Evolutionary conservation across 2,797 vertebrate genomes (phyloP), one percentile per base, ranked within the genome.

Genomic region (Coreius guichenoti): DNA sequence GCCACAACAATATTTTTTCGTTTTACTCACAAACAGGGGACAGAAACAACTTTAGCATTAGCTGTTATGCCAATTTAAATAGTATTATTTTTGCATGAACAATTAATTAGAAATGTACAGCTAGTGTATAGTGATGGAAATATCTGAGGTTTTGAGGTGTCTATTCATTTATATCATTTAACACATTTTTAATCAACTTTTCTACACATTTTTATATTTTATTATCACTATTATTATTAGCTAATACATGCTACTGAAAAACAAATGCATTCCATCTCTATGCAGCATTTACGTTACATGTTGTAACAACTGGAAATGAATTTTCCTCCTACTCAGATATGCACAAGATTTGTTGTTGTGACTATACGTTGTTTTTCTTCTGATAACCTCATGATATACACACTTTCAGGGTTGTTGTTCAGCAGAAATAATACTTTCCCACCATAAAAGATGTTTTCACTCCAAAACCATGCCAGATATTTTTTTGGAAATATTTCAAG

Each of bases 401-500:
- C 33, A 78, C 82, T 43, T 70, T 70, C 49, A 70, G 8, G 61
- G 26, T 29, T 63, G 61, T 29, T 63, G 14, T 31, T 65, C 14
- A 70, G 36, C 36, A 74, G 36, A 63, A 82, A 73, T 84, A 77
- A 26, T 56, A 45, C 76, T 68, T 87, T 58, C 11, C 49, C 76
- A 79, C 23, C 39, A 79, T 47, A 47, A 72, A 85, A 85, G 0
- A 72, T 69, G 47, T 39, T n/a, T 84, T 81, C 16, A 19, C 39
- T 81, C 36, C 12, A 77, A 84, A 84, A 33, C 33, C 11, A 72
- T 39, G 70, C 51, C 63, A 87, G 74, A 77, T 72, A 58, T 87
- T 68, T 69, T 77, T 78, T 82, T 82, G 73, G 67, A 85, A 87
- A 81, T 72, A 17, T 69, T 85, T 87, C 39, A 87, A 82, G 79